phyloP scores from a whole-genome alignment of 2,888 invertebrate species.

The Ceriagrion tenellum region DNA sequence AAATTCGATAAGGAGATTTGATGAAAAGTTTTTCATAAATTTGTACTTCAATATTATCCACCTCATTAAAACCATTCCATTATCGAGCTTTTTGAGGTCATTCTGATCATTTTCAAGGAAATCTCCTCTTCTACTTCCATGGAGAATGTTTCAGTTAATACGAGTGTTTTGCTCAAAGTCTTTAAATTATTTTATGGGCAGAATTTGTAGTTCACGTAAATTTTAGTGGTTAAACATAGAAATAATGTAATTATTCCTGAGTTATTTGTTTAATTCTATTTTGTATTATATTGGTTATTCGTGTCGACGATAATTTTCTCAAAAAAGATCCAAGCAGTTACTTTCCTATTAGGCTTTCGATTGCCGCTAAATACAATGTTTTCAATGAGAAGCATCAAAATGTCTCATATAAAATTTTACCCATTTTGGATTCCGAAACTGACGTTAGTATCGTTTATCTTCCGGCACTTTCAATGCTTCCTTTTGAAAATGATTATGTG shows the following conservation, averaged over 20 bases:
- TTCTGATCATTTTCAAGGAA: neutral
- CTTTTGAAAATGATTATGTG: neutral
- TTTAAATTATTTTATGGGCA: neutral
- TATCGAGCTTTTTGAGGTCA: neutral
- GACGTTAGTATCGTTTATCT: neutral
- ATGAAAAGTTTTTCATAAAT: neutral
- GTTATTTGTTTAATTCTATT: neutral
- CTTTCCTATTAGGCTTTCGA: neutral
- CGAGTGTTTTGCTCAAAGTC: slow-evolving; percentile 1
- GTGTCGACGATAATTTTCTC: neutral
- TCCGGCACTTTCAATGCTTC: neutral
- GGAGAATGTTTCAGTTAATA: neutral
- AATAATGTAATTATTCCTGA: neutral
- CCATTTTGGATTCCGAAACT: neutral
- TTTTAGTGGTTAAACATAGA: neutral
- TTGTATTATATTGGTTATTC: neutral
- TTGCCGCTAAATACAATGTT: neutral
- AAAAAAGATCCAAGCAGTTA: neutral
- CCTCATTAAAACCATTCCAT: neutral
- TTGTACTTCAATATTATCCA: neutral
- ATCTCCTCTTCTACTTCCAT: neutral
- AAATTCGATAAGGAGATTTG: neutral
- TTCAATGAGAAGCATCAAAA: neutral
- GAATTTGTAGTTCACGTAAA: neutral
- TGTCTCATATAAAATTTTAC: neutral